A percentile compares a stretch with the other conserved stretches of the same genome.
Evolutionary conservation across 1,140 invertebrate species (phyloP).

Genomic region (Frieseomelitta varia): DNA sequence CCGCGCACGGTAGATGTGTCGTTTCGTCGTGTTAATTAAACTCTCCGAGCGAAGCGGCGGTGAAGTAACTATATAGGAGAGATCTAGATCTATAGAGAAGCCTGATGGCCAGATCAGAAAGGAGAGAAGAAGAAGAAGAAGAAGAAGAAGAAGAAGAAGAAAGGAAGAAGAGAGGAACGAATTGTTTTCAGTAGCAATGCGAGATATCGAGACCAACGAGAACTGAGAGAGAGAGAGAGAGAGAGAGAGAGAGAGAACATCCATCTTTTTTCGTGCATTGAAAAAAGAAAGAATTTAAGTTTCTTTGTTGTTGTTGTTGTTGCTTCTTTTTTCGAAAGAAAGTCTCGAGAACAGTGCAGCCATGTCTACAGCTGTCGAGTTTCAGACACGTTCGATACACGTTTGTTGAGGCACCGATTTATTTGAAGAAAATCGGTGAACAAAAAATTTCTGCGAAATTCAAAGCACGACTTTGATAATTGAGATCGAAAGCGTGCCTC

Average conservation of each 20-base stretch:
- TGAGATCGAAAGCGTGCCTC: too few relatives aligned
- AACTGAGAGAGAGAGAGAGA: too few relatives aligned
- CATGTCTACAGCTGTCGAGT: too few relatives aligned
- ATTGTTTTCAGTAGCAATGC: neutral
- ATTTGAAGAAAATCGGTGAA: too few relatives aligned
- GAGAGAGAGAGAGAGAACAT: slow-evolving; percentile 52
- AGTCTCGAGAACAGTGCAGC: too few relatives aligned
- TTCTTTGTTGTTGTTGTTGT: too few relatives aligned
- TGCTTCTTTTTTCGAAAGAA: too few relatives aligned
- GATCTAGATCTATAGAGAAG: neutral
- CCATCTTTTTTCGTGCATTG: slow-evolving; percentile 72
- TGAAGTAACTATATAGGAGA: neutral
- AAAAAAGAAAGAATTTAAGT: slow-evolving; percentile 17
- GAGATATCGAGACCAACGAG: slow-evolving; percentile 41
- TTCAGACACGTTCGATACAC: too few relatives aligned
- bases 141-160: slow-evolving; percentile 24
- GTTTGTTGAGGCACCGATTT: too few relatives aligned
- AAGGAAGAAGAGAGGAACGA: neutral
- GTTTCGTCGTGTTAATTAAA: slow-evolving; percentile 19
- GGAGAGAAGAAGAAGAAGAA: slow-evolving; percentile 23
- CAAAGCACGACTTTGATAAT: too few relatives aligned
- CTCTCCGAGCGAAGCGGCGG: neutral
- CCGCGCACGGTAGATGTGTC: slow-evolving; percentile 29
- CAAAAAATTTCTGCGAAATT: too few relatives aligned
- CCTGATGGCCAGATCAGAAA: neutral